Evolutionary conservation across 2,797 vertebrate species (phyloP), one percentile per base, ranked within the genome.

Genomic region (Cygnus olor): DNA sequence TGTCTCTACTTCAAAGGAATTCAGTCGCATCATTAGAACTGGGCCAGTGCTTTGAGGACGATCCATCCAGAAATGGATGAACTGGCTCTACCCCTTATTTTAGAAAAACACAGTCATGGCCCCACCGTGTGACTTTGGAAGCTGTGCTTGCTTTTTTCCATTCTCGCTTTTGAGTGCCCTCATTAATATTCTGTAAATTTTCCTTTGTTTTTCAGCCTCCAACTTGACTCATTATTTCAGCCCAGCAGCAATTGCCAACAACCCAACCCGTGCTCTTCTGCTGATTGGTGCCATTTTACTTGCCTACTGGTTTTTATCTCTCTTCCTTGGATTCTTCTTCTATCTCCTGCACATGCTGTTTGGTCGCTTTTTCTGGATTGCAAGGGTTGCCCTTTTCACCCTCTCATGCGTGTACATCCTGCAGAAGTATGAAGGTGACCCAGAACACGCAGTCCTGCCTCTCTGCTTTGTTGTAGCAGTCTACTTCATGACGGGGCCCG

Each of bases 351-450:
- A 99, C 20, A 80, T 98, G 28, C 77, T 99, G 34, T 99, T 99
- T 1, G 99, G 99, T n/a, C 99, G 99, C 30, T 99, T 98, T 97
- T 99, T 99, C 98, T 99, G 99, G 99, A 95, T 99, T 1, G 98
- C 98, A 0, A 98, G 99, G 0, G 98, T 99, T 1, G 66, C 97
- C 6, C 98, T 99, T 32, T 99, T 99, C 40, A 98, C 99, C 22
- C 98, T 99, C 53, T 99, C 99, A 1, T 99, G 99, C n/a, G 98
- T 99, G 20, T 99, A 99, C 96, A 98, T 99, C 96, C 98, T 99
- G 93, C 99, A 99, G 98, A 99, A 99, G 96, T 98, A 99, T 1
- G 99, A 99, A 98, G 99, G 99, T 0, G 99, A 99, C 97, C 99
- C 99, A 0, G 99, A 99, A 96, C 98, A 98, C 0, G 99, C 99